A percentile compares a stretch with the other conserved stretches of the same genome.
Conservation (phyloP, 1,140 invertebrate species). For the Zeugodacus cucurbitae region DNA sequence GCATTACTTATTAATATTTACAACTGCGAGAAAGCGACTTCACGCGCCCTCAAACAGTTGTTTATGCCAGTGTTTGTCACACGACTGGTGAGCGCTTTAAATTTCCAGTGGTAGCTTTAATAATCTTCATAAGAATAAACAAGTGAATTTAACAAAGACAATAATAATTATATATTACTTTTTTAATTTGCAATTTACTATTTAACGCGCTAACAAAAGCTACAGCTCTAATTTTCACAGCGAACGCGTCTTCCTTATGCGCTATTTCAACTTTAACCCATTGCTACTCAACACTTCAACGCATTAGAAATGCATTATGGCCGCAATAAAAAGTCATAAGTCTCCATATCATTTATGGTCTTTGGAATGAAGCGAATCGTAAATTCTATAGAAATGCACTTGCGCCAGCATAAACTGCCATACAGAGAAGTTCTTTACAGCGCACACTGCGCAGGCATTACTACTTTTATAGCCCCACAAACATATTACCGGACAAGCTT, state of each 20-base stretch:
- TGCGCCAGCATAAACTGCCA: not conserved
- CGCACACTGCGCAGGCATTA: not conserved
- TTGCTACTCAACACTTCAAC: not conserved
- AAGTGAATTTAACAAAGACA: no score
- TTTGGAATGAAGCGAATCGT: not conserved
- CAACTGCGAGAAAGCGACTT: not conserved
- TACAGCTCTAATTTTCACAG: no score
- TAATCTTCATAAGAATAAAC: no score
- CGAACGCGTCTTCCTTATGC: no score
- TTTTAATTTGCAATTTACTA: no score
- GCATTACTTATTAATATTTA: not conserved
- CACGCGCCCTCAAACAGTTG: no score
- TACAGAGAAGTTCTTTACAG: not conserved
- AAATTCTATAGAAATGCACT: not conserved
- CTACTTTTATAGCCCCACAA: not conserved
- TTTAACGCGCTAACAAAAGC: no score
- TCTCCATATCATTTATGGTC: not conserved
- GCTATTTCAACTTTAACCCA: no score
- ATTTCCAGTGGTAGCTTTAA: no score
- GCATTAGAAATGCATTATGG: not conserved
- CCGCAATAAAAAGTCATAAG: constrained; percentile 22
- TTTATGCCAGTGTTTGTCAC: no score
- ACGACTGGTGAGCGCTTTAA: no score
- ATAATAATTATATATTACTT: no score
- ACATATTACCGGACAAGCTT: not conserved